A percentile compares a stretch with the other conserved stretches of the same genome.
Conservation (phyloP, 1,140 invertebrate genomes). For the Mizuhopecten yessoensis region DNA sequence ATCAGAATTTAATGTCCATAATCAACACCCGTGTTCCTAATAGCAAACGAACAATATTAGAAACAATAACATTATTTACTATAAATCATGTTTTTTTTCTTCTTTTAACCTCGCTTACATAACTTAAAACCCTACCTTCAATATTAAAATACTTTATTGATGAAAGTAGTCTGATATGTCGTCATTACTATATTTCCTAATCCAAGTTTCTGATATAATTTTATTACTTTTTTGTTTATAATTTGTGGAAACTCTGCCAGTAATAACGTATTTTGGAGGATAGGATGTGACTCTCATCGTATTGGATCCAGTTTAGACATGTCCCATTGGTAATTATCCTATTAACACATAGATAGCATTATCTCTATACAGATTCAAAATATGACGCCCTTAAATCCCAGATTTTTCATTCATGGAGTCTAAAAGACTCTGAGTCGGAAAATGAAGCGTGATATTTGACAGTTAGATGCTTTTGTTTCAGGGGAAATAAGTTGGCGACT, state of each 20-base stretch:
- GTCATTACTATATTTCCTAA: too few species aligned
- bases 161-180: too few species aligned
- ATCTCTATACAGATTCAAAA: background rate
- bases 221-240: too few species aligned
- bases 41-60: too few species aligned
- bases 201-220: too few species aligned
- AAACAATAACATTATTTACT: too few species aligned
- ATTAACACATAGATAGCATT: background rate
- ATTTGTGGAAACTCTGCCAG: background rate
- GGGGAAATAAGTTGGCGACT: background rate
- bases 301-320: background rate
- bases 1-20: too few species aligned
- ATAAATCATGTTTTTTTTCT: too few species aligned
- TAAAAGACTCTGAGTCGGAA: background rate
- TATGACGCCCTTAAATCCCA: background rate
- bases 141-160: too few species aligned
- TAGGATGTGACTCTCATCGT: background rate
- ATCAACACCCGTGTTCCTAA: too few species aligned
- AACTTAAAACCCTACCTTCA: too few species aligned
- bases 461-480: slow-evolving; percentile 7
- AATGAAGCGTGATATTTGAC: slow-evolving; percentile 7
- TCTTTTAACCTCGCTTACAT: too few species aligned
- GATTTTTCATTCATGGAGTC: background rate
- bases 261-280: background rate
- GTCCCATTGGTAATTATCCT: background rate